Base-by-base conservation (phyloP, 2,797 vertebrate species). In the Sebastes matsubarae region DNA sequence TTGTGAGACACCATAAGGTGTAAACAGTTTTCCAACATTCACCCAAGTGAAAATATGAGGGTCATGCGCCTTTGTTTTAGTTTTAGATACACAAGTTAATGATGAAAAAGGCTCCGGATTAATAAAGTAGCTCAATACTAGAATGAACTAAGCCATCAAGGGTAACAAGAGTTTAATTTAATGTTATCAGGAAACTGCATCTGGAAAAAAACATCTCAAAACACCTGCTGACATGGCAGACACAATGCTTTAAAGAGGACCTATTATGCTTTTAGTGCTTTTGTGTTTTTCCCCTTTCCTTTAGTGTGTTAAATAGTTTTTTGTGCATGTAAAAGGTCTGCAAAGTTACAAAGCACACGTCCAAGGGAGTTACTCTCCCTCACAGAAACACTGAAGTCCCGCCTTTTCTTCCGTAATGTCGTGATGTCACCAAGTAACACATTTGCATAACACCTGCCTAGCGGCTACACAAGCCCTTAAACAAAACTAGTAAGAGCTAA, bases 1-100 rank as follows among this genome's bases (percentile, higher is more conserved):
- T 83, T 84, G 8, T n/a, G 38, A 77, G 38, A 54, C 32, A 69
- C 27, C 46, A 32, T 20, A 22, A 63, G 36, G 11, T 73, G 24
- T 66, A 54, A 82, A 42, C 14, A 42, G 14, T 16, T 42, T 42
- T 42, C 38, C 38, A 42, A 46, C 42, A 46, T 46, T 46, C 42
- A 46, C 16, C 22, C 2, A 38, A 79, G 16, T 16, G 5, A 65
- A 72, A 38, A 38, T 60, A 52, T 59, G 22, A 64, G 12, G 46
- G 42, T 55, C 3, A 27, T 32, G 24, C 30, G 29, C 22, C 8
- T 1, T 52, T 54, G 18, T 4, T 50, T 64, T 61, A 20, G 38
- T 52, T 79, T 65, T 46, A 20, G 12, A 69, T 10, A 12, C 13
- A 68, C 4, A n/a, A 9, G 25, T 57, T 46, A 12, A 16, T 36